phyloP scores from a whole-genome alignment of 2,797 vertebrate species.

The Ptychobarbus kaznakovi region DNA sequence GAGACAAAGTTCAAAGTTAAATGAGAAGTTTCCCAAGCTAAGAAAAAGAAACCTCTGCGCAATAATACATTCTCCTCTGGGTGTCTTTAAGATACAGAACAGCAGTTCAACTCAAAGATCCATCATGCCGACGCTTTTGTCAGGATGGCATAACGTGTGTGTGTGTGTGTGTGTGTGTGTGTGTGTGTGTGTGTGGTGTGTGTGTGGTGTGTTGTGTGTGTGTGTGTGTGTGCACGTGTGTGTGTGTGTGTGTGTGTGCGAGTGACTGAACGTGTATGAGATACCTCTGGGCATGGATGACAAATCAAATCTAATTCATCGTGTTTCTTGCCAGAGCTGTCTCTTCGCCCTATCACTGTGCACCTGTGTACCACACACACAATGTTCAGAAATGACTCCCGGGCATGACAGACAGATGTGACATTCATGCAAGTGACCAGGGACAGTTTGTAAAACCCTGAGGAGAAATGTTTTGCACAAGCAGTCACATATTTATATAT shows the following conservation, averaged over 20 bases:
- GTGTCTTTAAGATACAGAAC: constrained; percentile 5
- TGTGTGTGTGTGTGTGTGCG: constrained; percentile 7
- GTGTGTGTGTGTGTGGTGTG: neutral
- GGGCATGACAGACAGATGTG: constrained; percentile 61
- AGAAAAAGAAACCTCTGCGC: neutral
- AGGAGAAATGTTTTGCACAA: neutral
- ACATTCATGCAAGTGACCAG: constrained; percentile 12
- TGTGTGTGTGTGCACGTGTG: constrained; percentile 9
- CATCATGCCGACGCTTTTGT: constrained; percentile 17
- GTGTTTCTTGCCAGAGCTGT: constrained; percentile 32
- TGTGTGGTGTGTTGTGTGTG: neutral
- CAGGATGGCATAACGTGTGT: constrained; percentile 16
- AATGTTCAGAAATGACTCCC: constrained; percentile 60
- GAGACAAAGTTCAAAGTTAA: neutral
- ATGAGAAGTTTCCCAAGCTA: constrained; percentile 1
- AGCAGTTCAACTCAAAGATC: constrained; percentile 10
- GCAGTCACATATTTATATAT: neutral
- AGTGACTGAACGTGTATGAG: neutral
- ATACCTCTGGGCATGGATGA: constrained; percentile 41
- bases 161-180: neutral
- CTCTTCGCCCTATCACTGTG: constrained; percentile 21
- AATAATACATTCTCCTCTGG: neutral
- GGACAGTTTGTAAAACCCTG: neutral
- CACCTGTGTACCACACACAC: constrained; percentile 47
- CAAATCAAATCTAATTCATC: constrained; percentile 54